Conservation (phyloP, 2,888 invertebrate species). For the Lasioglossum lativentre region DNA sequence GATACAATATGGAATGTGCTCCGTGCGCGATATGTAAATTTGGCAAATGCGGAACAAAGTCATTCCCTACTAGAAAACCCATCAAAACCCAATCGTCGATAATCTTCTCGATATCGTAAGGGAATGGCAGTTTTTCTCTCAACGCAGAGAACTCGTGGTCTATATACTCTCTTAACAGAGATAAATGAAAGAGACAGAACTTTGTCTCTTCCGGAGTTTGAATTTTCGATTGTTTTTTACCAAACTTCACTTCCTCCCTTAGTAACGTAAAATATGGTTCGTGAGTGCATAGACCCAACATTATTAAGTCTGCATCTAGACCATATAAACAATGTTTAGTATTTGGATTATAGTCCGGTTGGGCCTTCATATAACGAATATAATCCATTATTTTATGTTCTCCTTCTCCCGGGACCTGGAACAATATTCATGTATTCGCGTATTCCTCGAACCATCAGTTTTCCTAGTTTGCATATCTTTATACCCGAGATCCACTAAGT, state of each 20-base stretch:
- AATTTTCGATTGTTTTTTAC: conserved; percentile 87
- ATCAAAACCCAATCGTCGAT: conserved; percentile 99
- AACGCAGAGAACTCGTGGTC: conserved; percentile 94
- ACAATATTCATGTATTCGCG: conserved; percentile 40
- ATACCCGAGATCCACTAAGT: conserved; percentile 96
- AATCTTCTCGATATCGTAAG: conserved; percentile 94
- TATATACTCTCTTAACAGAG: conserved; percentile 96
- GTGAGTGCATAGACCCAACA: conserved; percentile 97
- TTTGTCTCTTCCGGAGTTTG: conserved; percentile 94
- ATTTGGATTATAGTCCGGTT: conserved; percentile 94
- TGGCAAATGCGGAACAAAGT: conserved; percentile 98
- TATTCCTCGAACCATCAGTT: neutral
- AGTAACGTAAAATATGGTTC: conserved; percentile 97
- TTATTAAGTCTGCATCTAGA: conserved; percentile 98
- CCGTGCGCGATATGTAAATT: conserved; percentile 97
- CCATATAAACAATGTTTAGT: conserved; percentile 99
- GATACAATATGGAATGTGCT: conserved; percentile 94
- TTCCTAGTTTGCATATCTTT: too few relatives aligned
- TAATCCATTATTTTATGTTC: conserved; percentile 99
- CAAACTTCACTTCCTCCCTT: conserved; percentile 96
- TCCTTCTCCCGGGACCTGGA: conserved; percentile 96
- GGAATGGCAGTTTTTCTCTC: conserved; percentile 89
- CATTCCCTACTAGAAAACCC: conserved; percentile 99
- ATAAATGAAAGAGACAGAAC: conserved; percentile 96
- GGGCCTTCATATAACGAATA: conserved; percentile 94